These are phyloP conservation scores for Andricus quercusramuli DNA, from an alignment of 2,888 invertebrate genomes.

Conservation along the genomic window DNA sequence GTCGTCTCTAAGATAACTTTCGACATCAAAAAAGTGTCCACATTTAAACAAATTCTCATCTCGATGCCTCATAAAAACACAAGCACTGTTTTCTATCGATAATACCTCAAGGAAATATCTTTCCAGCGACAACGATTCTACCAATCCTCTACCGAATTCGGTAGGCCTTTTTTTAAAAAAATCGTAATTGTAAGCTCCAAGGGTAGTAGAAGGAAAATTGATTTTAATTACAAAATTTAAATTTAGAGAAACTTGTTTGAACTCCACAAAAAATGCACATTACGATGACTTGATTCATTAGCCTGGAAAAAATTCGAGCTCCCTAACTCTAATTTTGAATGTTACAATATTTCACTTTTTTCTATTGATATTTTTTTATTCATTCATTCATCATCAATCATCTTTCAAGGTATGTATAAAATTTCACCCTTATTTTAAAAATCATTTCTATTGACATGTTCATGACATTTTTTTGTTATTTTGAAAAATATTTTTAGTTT, in stretches of 20 bases:
- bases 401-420: conserved; percentile 35
- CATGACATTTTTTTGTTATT: neutral
- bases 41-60: conserved; percentile 26
- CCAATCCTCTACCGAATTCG: conserved; percentile 22
- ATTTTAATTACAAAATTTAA: neutral
- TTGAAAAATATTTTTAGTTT: neutral
- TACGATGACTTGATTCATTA: neutral
- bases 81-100: conserved; percentile 48
- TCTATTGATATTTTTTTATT: neutral
- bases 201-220: conserved; percentile 29
- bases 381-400: conserved; percentile 31
- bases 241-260: conserved; percentile 12
- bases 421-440: conserved; percentile 29
- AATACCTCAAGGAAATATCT: conserved; percentile 54
- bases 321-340: neutral
- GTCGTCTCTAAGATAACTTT: neutral
- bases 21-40: neutral
- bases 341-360: neutral
- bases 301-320: neutral
- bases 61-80: conserved; percentile 26
- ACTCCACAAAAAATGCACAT: neutral
- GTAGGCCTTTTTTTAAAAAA: conserved; percentile 29
- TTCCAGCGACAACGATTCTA: conserved; percentile 54
- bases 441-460: neutral
- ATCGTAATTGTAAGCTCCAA: conserved; percentile 22